Conservation (phyloP, 1,140 invertebrate genomes). For the Uloborus diversus region DNA sequence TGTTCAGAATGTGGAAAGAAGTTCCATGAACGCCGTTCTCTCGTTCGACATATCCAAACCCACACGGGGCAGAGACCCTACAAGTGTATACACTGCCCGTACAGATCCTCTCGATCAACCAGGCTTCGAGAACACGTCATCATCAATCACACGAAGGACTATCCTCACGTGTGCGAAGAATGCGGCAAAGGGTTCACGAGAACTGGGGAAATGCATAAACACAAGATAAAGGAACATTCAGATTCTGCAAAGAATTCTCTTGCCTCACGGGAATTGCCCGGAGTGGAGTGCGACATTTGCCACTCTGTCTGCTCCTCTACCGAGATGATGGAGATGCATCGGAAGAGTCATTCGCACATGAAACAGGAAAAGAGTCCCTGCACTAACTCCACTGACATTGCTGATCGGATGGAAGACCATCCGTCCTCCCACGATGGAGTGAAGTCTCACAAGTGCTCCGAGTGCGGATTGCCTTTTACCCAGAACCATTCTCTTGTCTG, state of each 20-base stretch:
- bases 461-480: background rate
- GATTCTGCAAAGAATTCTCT: no score
- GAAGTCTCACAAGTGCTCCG: conserved; percentile 71
- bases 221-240: no score
- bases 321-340: background rate
- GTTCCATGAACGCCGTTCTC: background rate
- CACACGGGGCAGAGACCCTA: background rate
- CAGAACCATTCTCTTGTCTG: conserved; percentile 77
- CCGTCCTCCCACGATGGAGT: conserved; percentile 65
- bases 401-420: no score
- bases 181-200: background rate
- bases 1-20: conserved; percentile 6
- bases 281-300: background rate
- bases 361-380: background rate
- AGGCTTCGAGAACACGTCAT: background rate
- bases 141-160: background rate
- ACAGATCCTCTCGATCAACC: background rate
- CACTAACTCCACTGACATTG: background rate
- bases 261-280: background rate
- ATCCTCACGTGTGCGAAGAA: background rate
- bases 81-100: background rate
- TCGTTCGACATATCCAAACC: conserved; percentile 69
- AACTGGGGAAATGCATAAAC: no score
- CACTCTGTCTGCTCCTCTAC: background rate
- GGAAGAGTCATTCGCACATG: conserved; percentile 4